phyloP scores from a whole-genome alignment of 2,888 invertebrate genomes.

The Aphidoletes aphidimyza region DNA sequence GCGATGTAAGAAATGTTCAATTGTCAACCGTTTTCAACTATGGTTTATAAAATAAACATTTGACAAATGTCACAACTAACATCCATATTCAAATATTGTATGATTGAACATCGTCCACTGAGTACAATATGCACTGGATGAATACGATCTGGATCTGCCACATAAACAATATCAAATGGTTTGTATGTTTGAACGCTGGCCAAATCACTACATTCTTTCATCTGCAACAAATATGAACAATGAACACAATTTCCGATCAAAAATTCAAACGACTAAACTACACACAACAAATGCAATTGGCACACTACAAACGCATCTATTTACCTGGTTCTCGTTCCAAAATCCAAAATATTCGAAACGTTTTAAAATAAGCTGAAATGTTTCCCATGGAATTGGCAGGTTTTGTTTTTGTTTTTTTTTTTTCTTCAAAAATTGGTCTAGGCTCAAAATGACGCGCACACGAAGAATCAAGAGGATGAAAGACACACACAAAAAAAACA shows the following conservation, averaged over 20 bases:
- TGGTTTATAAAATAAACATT: background rate
- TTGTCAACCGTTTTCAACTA: background rate
- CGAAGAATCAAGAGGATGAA: background rate
- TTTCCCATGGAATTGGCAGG: slow-evolving; percentile 63
- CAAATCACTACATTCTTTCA: slow-evolving; percentile 57
- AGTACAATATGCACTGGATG: slow-evolving; percentile 64
- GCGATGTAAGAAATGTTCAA: background rate
- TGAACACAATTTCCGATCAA: too few species aligned
- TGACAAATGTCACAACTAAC: slow-evolving; percentile 57
- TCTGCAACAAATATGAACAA: too few species aligned
- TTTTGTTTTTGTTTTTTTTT: too few species aligned
- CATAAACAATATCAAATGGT: slow-evolving; percentile 63
- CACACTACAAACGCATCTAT: background rate
- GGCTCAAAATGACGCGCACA: too few species aligned
- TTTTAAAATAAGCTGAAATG: slow-evolving; percentile 61
- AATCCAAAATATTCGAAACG: slow-evolving; percentile 63
- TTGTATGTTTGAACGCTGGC: slow-evolving; percentile 62
- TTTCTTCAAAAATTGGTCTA: background rate
- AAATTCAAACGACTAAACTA: background rate
- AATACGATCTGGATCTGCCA: slow-evolving; percentile 62
- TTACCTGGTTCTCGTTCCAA: slow-evolving; percentile 62
- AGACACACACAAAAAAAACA: background rate
- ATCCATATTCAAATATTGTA: slow-evolving; percentile 63
- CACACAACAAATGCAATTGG: background rate
- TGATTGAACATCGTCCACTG: slow-evolving; percentile 64